phyloP scores from a whole-genome alignment of 2,113 vertebrate genomes.

The Sprattus sprattus region DNA sequence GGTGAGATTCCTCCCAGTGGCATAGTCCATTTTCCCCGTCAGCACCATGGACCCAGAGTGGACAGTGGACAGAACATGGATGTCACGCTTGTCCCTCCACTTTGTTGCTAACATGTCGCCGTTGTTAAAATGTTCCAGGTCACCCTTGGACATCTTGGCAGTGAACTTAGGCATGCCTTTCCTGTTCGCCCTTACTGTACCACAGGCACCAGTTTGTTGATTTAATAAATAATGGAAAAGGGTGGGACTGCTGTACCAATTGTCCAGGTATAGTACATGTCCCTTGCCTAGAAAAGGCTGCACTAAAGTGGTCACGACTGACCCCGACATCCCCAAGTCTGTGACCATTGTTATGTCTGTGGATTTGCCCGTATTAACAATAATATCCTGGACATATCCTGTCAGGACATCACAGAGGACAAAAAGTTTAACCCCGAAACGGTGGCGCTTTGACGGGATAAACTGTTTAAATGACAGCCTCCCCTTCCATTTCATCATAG shows the following conservation, averaged over 20 bases:
- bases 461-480: background rate
- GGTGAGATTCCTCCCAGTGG: no score
- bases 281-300: background rate
- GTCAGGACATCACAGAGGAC: background rate
- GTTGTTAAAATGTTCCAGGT: background rate
- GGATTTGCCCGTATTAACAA: background rate
- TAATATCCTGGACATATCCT: background rate
- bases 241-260: background rate
- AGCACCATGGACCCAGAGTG: no score
- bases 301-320: background rate
- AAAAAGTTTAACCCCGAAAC: background rate
- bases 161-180: background rate
- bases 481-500: background rate
- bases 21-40: no score
- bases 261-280: background rate
- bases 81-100: no score
- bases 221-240: no score
- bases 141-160: background rate
- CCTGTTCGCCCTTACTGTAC: background rate
- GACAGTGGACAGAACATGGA: no score
- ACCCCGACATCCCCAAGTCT: background rate
- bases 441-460: background rate
- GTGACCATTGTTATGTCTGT: background rate
- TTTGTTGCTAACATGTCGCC: no score
- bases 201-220: background rate